phyloP scores from a whole-genome alignment of 2,888 invertebrate species.

The Linyphia triangularis region DNA sequence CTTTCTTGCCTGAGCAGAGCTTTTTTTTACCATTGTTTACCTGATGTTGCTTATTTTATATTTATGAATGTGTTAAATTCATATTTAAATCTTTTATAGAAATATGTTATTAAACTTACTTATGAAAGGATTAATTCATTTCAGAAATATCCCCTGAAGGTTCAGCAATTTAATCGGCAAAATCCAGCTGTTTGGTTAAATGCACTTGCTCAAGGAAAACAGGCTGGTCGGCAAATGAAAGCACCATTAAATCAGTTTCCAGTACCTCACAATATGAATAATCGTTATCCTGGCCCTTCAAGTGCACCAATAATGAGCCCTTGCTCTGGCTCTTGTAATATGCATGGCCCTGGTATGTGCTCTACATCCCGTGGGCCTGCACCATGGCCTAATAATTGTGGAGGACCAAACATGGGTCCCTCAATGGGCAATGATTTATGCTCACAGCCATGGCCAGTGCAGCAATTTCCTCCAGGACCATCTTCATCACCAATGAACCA shows the following conservation, averaged over 20 bases:
- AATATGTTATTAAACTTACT: background rate
- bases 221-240: conserved; percentile 71
- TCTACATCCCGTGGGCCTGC: conserved; percentile 58
- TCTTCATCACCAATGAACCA: conserved; percentile 59
- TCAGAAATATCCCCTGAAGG: conserved; percentile 93
- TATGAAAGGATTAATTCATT: conserved; percentile 79
- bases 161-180: conserved; percentile 91
- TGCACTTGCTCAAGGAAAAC: conserved; percentile 85
- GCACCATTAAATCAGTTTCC: conserved; percentile 61
- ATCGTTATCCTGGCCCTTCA: conserved; percentile 69
- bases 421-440: conserved; percentile 57
- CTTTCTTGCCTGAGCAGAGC: background rate
- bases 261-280: conserved; percentile 61
- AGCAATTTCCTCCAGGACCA: conserved; percentile 61
- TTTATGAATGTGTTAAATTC: background rate
- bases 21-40: background rate
- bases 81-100: background rate
- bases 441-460: conserved; percentile 57
- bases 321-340: conserved; percentile 72
- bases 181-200: conserved; percentile 90
- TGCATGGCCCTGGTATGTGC: conserved; percentile 72
- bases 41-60: background rate
- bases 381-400: conserved; percentile 50
- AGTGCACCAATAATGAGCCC: conserved; percentile 51
- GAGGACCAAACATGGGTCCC: conserved; percentile 54